Conservation (phyloP, 2,113 vertebrate species). For the Xiphorhynchus elegans region DNA sequence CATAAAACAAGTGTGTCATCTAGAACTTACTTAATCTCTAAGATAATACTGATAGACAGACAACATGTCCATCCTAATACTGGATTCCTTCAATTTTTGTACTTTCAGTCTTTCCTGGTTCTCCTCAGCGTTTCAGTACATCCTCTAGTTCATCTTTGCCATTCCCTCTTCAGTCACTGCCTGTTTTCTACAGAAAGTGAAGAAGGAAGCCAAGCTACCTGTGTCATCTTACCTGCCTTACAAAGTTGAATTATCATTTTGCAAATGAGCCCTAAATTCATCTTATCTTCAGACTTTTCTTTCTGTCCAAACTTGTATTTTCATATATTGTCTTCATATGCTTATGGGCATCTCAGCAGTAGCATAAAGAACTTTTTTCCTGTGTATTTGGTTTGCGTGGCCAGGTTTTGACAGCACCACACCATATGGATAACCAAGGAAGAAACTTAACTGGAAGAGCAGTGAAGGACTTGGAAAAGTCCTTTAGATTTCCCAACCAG, state of each 20-base stretch:
- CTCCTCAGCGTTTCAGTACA: background rate
- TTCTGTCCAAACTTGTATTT: background rate
- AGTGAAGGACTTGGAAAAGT: background rate
- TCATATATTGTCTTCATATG: background rate
- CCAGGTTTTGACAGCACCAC: background rate
- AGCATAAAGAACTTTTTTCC: background rate
- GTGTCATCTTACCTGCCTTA: background rate
- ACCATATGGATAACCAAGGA: background rate
- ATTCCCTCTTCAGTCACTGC: background rate
- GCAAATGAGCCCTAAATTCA: background rate
- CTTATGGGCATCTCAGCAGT: background rate
- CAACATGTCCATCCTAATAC: background rate
- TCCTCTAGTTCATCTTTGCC: background rate
- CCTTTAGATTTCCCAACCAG: background rate
- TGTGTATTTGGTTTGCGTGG: background rate
- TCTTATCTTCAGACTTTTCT: background rate
- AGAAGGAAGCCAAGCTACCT: background rate
- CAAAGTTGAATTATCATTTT: background rate
- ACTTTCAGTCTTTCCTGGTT: background rate
- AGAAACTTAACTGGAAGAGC: background rate
- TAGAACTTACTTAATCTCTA: background rate
- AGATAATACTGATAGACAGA: background rate
- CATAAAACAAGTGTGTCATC: background rate
- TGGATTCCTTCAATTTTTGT: background rate
- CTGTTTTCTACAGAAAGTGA: background rate